Base-by-base conservation (phyloP, 2,113 vertebrate genomes). In the Plecturocebus donacophilus region DNA sequence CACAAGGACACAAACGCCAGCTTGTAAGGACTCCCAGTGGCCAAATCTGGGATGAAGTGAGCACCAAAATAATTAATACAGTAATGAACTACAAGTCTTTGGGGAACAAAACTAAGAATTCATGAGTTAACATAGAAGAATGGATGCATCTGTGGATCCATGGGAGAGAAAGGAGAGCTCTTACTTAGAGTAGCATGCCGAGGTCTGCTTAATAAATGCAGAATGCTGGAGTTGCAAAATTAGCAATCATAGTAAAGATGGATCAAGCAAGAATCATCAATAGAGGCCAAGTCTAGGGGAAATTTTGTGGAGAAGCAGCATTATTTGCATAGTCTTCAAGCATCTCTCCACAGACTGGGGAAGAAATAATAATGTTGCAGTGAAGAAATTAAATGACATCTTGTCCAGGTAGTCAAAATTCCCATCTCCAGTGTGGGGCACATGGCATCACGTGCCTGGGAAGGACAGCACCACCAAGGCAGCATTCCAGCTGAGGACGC, bases 21-120 rank as follows among this genome's bases (percentile, higher is more conserved):
- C 70, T 84, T 27, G 2, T 3, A 88, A 56, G 56, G 21, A 45
- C 73, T 89, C 79, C 64, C 40, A 32, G 3, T 27, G 56, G 66
- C 66, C n/a, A 95, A 70, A n/a, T 88, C 71, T 56, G 42, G 87
- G 30, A 84, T 47, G 35, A 84, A n/a, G 0, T n/a, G 32, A 54
- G 42, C 47, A 87, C 9, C 23, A 94, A 82, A 49, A 66, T 88
- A 75, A 83, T 80, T 35, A 95, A 94, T 32, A 64, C 19, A 13
- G 35, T 61, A 88, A 80, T 81, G 47, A 89, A 82, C 61, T 86
- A 38, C 52, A 91, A 61, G 71, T 23, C n/a, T 76, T 84, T 90
- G 21, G 56, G 20, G 11, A 8, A 8, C 21, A 6, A 23, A 49
- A 11, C 42, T 6, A 68, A 76, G 58, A 83, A 84, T 88, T 81